A percentile compares a stretch with the other conserved stretches of the same genome.
Evolutionary conservation across 2,797 vertebrate species (phyloP).

Genomic region (Denticeps clupeoides): DNA sequence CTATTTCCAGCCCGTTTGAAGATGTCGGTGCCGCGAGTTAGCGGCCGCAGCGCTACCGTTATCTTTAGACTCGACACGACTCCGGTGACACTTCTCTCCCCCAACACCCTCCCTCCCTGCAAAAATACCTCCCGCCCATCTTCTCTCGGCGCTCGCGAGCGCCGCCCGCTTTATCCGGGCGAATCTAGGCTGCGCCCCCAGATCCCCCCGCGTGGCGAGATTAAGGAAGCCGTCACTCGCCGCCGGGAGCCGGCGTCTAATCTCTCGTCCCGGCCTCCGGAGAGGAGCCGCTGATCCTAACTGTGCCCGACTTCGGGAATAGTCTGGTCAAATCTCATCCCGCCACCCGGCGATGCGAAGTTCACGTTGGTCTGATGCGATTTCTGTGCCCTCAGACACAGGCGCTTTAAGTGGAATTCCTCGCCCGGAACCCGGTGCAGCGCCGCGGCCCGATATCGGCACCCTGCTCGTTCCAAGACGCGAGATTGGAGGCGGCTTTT

Average conservation of each 20-base stretch:
- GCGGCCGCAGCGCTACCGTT: slow-evolving; percentile 30
- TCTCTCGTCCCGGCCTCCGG: slow-evolving; percentile 16
- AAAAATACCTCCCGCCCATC: slow-evolving; percentile 33
- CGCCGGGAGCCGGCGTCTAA: slow-evolving; percentile 17
- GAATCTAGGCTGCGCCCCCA: too few relatives aligned
- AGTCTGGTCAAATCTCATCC: slow-evolving; percentile 16
- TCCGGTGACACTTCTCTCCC: slow-evolving; percentile 28
- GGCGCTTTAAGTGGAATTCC: slow-evolving; percentile 2
- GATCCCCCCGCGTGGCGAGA: slow-evolving; percentile 17
- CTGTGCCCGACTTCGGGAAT: slow-evolving; percentile 17
- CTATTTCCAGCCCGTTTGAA: slow-evolving; percentile 38
- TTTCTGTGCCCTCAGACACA: slow-evolving; percentile 4
- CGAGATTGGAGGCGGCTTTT: slow-evolving; percentile 11
- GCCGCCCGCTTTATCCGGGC: slow-evolving; percentile 23
- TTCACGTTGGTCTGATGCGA: slow-evolving; percentile 1
- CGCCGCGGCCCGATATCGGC: slow-evolving; percentile 10
- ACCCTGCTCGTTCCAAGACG: slow-evolving; percentile 14
- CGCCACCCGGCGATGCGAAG: too few relatives aligned
- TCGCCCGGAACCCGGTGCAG: too few relatives aligned
- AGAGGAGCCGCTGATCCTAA: slow-evolving; percentile 12
- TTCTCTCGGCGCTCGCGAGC: slow-evolving; percentile 10
- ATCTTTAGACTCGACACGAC: slow-evolving; percentile 39
- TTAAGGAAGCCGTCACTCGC: slow-evolving; percentile 22
- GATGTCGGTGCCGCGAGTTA: slow-evolving; percentile 33
- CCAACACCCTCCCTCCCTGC: slow-evolving; percentile 30